These are phyloP conservation scores for Aurelia sp. DNA, from an alignment of 30 jellyfish, hydroid and myxozoan species.

Conservation along the genomic window DNA sequence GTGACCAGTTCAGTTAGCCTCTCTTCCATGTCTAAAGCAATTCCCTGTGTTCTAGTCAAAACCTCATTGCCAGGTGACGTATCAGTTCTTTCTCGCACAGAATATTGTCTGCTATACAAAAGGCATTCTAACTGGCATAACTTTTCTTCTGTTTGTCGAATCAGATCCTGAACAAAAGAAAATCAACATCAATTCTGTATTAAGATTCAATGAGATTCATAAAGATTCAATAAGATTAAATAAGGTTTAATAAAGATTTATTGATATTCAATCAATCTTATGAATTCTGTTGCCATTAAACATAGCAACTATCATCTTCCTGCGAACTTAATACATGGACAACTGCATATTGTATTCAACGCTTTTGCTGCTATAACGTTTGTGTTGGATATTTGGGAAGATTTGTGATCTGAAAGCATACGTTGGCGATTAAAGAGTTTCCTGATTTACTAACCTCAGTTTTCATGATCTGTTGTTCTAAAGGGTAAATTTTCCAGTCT, in stretches of 20 bases:
- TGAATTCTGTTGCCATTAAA: too few species aligned
- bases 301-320: too few species aligned
- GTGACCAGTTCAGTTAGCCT: constrained; percentile 34
- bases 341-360: too few species aligned
- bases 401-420: not conserved
- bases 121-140: constrained; percentile 44
- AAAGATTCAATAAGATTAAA: too few species aligned
- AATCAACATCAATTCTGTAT: too few species aligned
- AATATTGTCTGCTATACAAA: constrained; percentile 56
- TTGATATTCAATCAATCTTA: too few species aligned
- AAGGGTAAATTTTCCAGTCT: constrained; percentile 58
- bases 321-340: too few species aligned
- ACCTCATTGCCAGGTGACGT: constrained; percentile 19
- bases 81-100: constrained; percentile 65
- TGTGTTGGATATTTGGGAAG: too few species aligned
- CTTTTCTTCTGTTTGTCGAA: constrained; percentile 38
- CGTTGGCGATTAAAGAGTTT: not conserved
- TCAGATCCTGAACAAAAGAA: constrained; percentile 19
- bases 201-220: too few species aligned
- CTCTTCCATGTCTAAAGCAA: constrained; percentile 52
- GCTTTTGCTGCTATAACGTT: too few species aligned
- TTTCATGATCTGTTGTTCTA: constrained; percentile 58
- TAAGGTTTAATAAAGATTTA: too few species aligned
- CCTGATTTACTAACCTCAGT: constrained; percentile 41
- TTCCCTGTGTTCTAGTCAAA: constrained; percentile 42